Evolutionary conservation across 2,113 vertebrate species (phyloP).

Genomic region (Indicator indicator): DNA sequence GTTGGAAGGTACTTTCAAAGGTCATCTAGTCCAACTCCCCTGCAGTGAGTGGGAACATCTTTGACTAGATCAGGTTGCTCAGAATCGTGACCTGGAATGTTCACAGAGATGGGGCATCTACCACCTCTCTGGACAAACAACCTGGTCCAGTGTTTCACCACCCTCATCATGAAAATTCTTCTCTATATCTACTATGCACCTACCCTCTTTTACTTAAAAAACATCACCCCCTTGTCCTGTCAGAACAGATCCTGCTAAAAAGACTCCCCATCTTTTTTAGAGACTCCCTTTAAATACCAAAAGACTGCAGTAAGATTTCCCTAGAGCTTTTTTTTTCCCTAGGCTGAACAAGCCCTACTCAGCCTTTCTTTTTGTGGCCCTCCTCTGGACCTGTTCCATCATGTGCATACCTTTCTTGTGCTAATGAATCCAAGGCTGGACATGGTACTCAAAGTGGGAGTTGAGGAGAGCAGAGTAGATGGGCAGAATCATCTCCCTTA

Average conservation of each 20-base stretch:
- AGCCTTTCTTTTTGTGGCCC: not conserved
- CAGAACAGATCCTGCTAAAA: not conserved
- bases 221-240: not conserved
- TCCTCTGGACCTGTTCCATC: not conserved
- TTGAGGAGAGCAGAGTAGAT: not conserved
- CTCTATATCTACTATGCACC: not conserved
- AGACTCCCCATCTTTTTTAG: not conserved
- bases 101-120: not conserved
- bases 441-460: not conserved
- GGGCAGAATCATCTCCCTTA: not conserved
- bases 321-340: not conserved
- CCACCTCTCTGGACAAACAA: not conserved
- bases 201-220: not conserved
- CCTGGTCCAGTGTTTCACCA: not conserved
- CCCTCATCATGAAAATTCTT: not conserved
- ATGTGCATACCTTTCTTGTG: not conserved
- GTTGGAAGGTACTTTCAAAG: not conserved
- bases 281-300: not conserved
- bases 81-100: not conserved
- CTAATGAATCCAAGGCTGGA: not conserved
- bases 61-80: not conserved
- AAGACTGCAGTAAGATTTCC: not conserved
- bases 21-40: not conserved
- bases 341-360: not conserved
- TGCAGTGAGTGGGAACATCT: not conserved